A percentile compares a stretch with the other conserved stretches of the same genome.
These are phyloP conservation scores for Stigmatopora argus DNA, from an alignment of 2,113 vertebrate genomes.

Conservation along the genomic window DNA sequence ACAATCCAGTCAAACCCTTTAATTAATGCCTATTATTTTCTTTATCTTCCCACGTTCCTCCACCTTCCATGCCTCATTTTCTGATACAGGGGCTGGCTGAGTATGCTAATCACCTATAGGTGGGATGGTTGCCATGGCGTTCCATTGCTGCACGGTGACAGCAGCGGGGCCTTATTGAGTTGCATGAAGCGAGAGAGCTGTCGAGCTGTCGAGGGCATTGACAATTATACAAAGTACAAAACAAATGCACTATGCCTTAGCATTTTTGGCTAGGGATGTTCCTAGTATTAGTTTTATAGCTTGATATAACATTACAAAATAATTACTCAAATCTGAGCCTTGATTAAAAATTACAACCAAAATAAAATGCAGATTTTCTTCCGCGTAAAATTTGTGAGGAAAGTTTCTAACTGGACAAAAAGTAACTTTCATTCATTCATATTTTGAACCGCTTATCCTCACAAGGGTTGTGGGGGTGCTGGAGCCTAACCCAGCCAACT, in stretches of 20 bases:
- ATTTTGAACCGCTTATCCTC: too few relatives aligned
- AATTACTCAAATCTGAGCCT: not conserved
- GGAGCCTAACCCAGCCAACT: too few relatives aligned
- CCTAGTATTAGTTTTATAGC: conserved; percentile 5
- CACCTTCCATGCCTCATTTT: conserved; percentile 20
- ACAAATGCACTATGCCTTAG: conserved; percentile 12
- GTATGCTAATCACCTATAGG: conserved; percentile 53
- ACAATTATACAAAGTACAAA: conserved; percentile 26
- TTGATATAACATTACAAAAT: not conserved
- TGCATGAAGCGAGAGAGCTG: conserved; percentile 62
- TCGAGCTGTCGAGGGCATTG: conserved; percentile 49
- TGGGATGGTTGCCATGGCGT: conserved; percentile 62
- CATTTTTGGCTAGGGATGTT: conserved; percentile 12
- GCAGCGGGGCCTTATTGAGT: conserved; percentile 70
- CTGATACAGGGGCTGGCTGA: conserved; percentile 34
- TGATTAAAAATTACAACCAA: not conserved
- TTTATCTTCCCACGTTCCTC: not conserved
- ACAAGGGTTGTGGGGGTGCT: too few relatives aligned
- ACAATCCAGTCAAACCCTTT: conserved; percentile 11
- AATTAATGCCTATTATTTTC: conserved; percentile 11
- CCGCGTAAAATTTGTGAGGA: not conserved
- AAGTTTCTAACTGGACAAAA: not conserved
- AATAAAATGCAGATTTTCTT: not conserved
- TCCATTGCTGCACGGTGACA: conserved; percentile 69
- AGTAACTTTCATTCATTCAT: not conserved